A percentile compares a stretch with the other conserved stretches of the same genome.
These are phyloP conservation scores for Erythrolamprus reginae DNA, from an alignment of 2,113 vertebrate genomes.

Conservation along the genomic window DNA sequence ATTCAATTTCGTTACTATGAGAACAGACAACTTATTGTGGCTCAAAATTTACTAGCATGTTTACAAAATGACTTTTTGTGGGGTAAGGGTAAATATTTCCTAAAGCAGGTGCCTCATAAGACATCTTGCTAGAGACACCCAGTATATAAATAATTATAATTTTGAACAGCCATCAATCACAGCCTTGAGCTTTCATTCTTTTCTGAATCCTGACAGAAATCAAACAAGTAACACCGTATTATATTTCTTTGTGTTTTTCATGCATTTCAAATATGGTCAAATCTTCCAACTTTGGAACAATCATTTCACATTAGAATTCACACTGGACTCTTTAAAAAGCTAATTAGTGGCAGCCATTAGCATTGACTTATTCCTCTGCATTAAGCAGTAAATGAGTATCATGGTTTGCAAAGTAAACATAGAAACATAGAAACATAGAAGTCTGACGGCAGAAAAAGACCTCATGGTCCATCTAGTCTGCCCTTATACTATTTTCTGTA, in stretches of 20 bases:
- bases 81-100: neutral
- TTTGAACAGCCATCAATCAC: conserved; percentile 56
- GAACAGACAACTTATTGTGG: neutral
- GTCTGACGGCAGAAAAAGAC: too few species aligned
- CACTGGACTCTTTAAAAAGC: conserved; percentile 53
- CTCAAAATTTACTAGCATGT: neutral
- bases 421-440: too few species aligned
- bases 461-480: too few species aligned
- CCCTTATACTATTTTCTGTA: too few species aligned
- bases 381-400: conserved; percentile 29
- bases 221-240: conserved; percentile 57
- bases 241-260: conserved; percentile 34
- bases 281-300: conserved; percentile 41
- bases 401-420: conserved; percentile 21
- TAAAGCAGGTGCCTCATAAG: conserved; percentile 28
- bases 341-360: conserved; percentile 54
- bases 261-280: conserved; percentile 45
- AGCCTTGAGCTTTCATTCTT: conserved; percentile 56
- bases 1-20: neutral
- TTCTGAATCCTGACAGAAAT: conserved; percentile 60
- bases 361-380: conserved; percentile 25
- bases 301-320: conserved; percentile 56
- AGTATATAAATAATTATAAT: conserved; percentile 53
- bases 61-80: neutral
- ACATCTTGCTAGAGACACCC: neutral